phyloP scores from a whole-genome alignment of 2,113 vertebrate genomes.

The Hippoglossus stenolepis region DNA sequence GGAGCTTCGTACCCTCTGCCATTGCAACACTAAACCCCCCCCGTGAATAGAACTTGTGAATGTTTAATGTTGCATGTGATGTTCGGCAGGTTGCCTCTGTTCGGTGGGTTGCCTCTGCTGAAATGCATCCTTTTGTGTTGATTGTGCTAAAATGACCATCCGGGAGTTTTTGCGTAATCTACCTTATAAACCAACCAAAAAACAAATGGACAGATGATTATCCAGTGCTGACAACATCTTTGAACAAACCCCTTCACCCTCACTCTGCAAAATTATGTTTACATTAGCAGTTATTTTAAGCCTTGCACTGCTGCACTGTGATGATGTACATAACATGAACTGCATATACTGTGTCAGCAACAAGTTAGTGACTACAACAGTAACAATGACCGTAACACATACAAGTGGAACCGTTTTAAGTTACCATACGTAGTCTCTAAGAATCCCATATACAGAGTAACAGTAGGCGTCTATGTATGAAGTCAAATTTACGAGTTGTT shows the following conservation, averaged over 20 bases:
- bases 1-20: no score
- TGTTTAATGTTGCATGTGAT: no score
- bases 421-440: neutral
- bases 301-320: neutral
- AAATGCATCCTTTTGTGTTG: no score
- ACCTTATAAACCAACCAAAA: no score
- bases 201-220: neutral
- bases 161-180: no score
- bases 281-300: neutral
- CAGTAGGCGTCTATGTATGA: neutral
- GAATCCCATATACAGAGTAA: neutral
- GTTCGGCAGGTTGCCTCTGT: no score
- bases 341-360: neutral
- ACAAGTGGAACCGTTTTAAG: no score
- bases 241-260: neutral
- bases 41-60: no score
- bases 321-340: neutral
- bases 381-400: neutral
- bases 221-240: neutral
- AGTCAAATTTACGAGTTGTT: neutral
- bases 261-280: neutral
- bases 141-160: no score
- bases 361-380: neutral
- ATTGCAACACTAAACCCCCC: no score
- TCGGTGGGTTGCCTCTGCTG: no score